Percentiles rank a stretch among this genome's conserved stretches.
Conservation (phyloP, 2,888 invertebrate species). For the Phasia obesa region DNA sequence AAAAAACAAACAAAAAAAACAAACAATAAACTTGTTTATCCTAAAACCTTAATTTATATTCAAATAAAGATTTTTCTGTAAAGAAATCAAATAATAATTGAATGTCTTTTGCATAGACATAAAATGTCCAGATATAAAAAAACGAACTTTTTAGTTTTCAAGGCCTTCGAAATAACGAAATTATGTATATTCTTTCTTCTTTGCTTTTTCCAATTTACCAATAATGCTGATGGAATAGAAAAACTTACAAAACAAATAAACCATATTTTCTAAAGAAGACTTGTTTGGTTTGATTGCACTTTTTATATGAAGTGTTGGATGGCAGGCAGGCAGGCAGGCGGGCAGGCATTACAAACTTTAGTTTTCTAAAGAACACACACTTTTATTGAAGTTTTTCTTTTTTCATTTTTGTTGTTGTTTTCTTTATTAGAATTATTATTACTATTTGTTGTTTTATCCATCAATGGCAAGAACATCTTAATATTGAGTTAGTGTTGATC, state of each 20-base stretch:
- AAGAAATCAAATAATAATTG: conserved; percentile 31
- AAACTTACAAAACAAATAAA: conserved; percentile 23
- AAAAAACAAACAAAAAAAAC: no score
- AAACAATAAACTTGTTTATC: not conserved
- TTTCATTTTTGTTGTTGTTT: not conserved
- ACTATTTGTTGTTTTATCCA: conserved; percentile 1
- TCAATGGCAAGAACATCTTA: conserved; percentile 27
- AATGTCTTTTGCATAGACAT: conserved; percentile 22
- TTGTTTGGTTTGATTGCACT: conserved; percentile 40
- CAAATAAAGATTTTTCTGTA: not conserved
- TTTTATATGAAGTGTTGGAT: not conserved
- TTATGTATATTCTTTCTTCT: conserved; percentile 12
- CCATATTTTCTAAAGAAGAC: conserved; percentile 3
- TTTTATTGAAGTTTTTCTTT: conserved; percentile 35
- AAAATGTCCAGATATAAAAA: not conserved
- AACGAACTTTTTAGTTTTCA: conserved; percentile 25
- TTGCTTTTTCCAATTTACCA: conserved; percentile 17
- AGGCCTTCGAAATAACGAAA: conserved; percentile 30
- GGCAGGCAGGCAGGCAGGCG: not conserved
- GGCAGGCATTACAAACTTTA: conserved; percentile 33
- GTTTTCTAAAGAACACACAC: conserved; percentile 39
- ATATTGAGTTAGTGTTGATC: conserved; percentile 68
- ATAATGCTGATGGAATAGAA: conserved; percentile 22
- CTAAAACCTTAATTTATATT: conserved; percentile 2
- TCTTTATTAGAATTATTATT: not conserved